Conservation (phyloP, 2,113 vertebrate genomes). For the Scartelaos histophorus region DNA sequence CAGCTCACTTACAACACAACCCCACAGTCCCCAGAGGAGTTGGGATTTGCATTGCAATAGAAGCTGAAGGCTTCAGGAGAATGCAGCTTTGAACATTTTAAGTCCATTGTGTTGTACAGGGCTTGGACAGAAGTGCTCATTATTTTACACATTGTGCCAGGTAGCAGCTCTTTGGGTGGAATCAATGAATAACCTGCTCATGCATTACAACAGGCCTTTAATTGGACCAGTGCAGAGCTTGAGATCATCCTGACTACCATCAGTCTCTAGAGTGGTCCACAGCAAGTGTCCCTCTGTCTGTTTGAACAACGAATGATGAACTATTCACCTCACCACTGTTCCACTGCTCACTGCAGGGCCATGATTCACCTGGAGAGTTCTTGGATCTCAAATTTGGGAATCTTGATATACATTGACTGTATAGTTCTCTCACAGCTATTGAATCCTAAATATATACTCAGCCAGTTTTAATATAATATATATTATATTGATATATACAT, state of each 20-base stretch:
- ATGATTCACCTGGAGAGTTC: not conserved
- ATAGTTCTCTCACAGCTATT: not conserved
- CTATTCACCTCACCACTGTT: not conserved
- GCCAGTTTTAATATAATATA: no score
- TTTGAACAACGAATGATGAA: not conserved
- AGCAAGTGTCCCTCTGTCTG: not conserved
- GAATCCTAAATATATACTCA: no score
- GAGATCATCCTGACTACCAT: not conserved
- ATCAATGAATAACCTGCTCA: conserved; percentile 23
- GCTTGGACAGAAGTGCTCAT: conserved; percentile 9
- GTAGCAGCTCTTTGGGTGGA: conserved; percentile 17
- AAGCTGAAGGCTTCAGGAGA: conserved; percentile 9
- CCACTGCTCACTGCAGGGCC: not conserved
- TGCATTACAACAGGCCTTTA: not conserved
- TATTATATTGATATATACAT: no score
- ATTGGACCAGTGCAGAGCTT: not conserved
- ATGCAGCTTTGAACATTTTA: conserved; percentile 32
- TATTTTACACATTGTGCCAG: conserved; percentile 8
- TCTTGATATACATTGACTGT: not conserved
- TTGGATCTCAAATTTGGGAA: not conserved
- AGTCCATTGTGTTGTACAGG: conserved; percentile 17
- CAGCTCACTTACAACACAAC: conserved; percentile 43
- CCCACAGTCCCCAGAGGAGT: conserved; percentile 17
- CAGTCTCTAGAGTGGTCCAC: not conserved
- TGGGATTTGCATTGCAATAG: conserved; percentile 45